phyloP scores from a whole-genome alignment of 2,113 vertebrate species.

The Rhegmatorhina hoffmannsi region DNA sequence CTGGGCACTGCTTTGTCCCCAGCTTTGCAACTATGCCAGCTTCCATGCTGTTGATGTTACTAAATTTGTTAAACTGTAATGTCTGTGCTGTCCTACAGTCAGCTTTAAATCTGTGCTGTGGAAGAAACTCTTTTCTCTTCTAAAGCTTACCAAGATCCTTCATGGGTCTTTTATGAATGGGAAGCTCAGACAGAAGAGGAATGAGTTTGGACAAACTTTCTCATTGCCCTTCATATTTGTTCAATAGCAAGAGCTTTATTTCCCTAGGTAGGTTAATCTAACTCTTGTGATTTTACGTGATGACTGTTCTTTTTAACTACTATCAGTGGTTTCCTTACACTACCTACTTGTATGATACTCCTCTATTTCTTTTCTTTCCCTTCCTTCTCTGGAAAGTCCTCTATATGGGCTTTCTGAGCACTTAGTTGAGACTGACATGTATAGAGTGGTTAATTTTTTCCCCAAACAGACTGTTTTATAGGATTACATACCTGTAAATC shows the following conservation, averaged over 20 bases:
- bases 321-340: neutral
- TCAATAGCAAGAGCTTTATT: neutral
- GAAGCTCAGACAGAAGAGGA: neutral
- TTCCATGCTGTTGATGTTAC: neutral
- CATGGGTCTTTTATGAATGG: neutral
- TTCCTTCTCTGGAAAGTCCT: neutral
- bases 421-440: neutral
- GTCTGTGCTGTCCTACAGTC: neutral
- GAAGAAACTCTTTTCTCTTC: neutral
- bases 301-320: neutral
- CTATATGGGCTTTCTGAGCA: neutral
- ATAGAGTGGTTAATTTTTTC: neutral
- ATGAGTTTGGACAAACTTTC: neutral
- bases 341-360: neutral
- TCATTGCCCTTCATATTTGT: neutral
- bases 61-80: neutral
- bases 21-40: neutral
- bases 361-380: neutral
- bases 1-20: neutral
- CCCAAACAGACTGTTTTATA: neutral
- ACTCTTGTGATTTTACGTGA: neutral
- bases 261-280: neutral
- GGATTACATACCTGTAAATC: neutral
- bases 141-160: neutral
- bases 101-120: neutral